phyloP scores from a whole-genome alignment of 2,113 vertebrate genomes.

The Helogale parvula region DNA sequence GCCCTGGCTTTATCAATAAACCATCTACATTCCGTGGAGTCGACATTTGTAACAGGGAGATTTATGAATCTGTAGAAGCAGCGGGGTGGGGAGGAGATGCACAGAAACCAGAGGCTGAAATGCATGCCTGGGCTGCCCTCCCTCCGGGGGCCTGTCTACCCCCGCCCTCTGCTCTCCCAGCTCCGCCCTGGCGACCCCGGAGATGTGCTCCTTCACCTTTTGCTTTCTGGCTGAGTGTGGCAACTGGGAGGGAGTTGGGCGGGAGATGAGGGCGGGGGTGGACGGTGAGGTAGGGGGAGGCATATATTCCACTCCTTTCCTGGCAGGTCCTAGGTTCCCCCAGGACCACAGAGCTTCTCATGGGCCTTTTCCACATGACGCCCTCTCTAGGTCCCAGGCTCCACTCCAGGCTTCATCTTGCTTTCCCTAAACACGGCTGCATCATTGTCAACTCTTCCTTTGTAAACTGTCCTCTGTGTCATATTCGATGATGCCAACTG shows the following conservation, averaged over 20 bases:
- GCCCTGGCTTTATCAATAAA: constrained; percentile 50
- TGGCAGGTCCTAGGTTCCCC: no score
- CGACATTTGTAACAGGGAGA: constrained; percentile 31
- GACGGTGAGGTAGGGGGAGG: fast-evolving
- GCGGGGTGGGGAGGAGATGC: background rate
- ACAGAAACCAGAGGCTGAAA: background rate
- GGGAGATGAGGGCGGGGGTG: fast-evolving
- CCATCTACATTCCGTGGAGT: background rate
- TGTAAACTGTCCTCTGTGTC: fast-evolving
- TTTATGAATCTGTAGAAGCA: background rate
- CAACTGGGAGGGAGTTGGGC: fast-evolving
- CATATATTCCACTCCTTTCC: fast-evolving
- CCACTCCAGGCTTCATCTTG: background rate
- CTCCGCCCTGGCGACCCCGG: fast-evolving
- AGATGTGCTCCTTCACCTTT: background rate
- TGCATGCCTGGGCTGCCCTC: fast-evolving
- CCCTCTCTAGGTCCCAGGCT: fast-evolving
- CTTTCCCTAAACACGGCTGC: fast-evolving
- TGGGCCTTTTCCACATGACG: fast-evolving
- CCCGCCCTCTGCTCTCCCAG: fast-evolving
- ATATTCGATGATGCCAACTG: fast-evolving
- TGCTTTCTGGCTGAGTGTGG: background rate
- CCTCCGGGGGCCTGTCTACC: no score
- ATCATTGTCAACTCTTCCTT: fast-evolving
- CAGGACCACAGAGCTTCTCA: background rate